These are phyloP conservation scores for Ypsolopha sequella DNA, from an alignment of 2,888 invertebrate species.

Conservation along the genomic window DNA sequence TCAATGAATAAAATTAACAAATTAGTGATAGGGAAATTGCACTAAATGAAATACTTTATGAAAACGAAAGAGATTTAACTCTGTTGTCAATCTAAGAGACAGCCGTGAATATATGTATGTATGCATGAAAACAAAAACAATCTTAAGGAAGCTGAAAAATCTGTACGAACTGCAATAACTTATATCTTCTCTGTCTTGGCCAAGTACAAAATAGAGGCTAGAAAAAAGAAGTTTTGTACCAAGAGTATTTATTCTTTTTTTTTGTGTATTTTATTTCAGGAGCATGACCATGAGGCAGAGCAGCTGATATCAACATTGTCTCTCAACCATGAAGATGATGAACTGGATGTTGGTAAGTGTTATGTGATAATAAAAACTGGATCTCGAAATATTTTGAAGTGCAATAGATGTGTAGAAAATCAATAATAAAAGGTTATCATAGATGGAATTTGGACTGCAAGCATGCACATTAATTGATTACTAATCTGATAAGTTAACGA, in stretches of 20 bases:
- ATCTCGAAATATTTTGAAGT: neutral
- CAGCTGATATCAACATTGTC: slow-evolving; percentile 88
- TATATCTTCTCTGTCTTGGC: neutral
- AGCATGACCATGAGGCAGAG: slow-evolving; percentile 94
- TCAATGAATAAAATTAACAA: too few species aligned
- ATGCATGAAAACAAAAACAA: neutral
- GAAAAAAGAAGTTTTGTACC: neutral
- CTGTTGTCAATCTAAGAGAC: too few species aligned
- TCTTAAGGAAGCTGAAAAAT: neutral
- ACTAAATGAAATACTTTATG: too few species aligned
- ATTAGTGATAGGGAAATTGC: too few species aligned
- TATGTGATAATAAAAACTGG: too few species aligned
- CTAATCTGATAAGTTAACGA: too few species aligned
- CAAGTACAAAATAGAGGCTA: neutral
- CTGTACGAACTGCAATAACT: neutral
- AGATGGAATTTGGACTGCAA: too few species aligned
- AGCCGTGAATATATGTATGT: neutral
- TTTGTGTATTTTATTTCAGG: slow-evolving; percentile 58
- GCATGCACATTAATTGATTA: too few species aligned
- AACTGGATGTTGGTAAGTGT: slow-evolving; percentile 82
- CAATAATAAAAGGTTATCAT: too few species aligned
- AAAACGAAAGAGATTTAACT: neutral
- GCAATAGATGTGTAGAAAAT: too few species aligned
- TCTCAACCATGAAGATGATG: slow-evolving; percentile 88
- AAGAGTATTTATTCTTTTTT: neutral